Evolutionary conservation across 37 sponge, comb jelly and placozoan species (phyloP), one percentile per base, ranked within the genome.

Genomic region (Halisarca cf. caerulea): DNA sequence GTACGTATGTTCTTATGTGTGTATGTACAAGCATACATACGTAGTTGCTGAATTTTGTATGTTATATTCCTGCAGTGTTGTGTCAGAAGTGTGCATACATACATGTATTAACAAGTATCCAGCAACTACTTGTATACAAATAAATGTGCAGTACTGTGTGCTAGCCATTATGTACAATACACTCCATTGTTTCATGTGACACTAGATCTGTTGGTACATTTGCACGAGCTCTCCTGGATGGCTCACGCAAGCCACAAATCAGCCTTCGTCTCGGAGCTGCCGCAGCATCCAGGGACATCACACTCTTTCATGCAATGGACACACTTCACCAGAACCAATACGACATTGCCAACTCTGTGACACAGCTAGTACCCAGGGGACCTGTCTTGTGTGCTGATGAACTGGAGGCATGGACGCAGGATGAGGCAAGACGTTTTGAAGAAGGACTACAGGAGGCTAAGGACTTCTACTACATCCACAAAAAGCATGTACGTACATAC

Each of bases 331-430:
- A 83, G 66, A 91, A 83, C 40, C 28, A 35, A 40, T 97, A 97
- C 61, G 91, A 97, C 60, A 85, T 97, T 37, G 91, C 86, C 27
- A 78, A 59, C 32, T 93, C 96, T 35, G 90, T 94, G 58, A 81
- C 88, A 79, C 80, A 66, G 17, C 87, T 97, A 14, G 97, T 97
- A 2, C 96, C 96, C 17, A 80, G 92, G 0, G 95, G 95, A 0
- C 97, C 97, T 58, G 88, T 97, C 45, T 85, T 95, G 53, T 97
- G 97, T 85, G 87, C 90, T 33, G 97, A 97, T 84, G 97, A 97
- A 71, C 75, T 97, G 87, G 97, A 97, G 86, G 88, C 94, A 2
- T 97, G 97, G 97, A 92, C 97, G 37, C 90, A 91, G 73, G 97
- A 97, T 66, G 97, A 97, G 83, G 97, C 95, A 33, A 95, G 90